Evolutionary conservation across 2,888 invertebrate species (phyloP).

Genomic region (Seladonia tumulorum): DNA sequence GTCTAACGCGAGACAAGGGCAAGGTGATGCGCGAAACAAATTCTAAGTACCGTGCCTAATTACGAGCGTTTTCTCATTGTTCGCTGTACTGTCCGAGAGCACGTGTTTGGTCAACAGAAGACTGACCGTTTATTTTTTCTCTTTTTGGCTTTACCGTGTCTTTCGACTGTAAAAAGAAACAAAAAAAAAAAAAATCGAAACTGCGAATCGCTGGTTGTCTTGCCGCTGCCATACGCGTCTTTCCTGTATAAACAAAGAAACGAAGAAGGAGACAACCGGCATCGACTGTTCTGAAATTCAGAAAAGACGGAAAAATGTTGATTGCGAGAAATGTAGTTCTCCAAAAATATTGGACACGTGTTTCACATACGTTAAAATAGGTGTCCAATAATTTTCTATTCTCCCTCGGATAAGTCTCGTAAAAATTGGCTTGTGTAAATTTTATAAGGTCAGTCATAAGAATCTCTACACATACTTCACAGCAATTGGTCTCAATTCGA

Average conservation of each 20-base stretch:
- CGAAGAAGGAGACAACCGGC: constrained; percentile 20
- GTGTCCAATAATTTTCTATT: neutral
- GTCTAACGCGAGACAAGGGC: constrained; percentile 36
- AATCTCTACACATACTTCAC: neutral
- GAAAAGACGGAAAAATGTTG: neutral
- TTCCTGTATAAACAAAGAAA: constrained; percentile 32
- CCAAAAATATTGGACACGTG: neutral
- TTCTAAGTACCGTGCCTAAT: constrained; percentile 69
- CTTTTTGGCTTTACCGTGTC: constrained; percentile 67
- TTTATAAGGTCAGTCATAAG: neutral
- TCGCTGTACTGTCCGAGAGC: constrained; percentile 60
- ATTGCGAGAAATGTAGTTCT: neutral
- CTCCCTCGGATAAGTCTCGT: neutral
- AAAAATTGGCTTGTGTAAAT: neutral
- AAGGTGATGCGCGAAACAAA: constrained; percentile 47
- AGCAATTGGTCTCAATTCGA: neutral
- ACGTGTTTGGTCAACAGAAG: constrained; percentile 68
- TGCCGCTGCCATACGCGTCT: constrained; percentile 31
- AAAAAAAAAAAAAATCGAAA: neutral
- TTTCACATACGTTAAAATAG: neutral
- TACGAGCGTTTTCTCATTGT: constrained; percentile 51
- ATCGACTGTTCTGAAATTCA: constrained; percentile 4
- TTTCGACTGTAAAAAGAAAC: constrained; percentile 49
- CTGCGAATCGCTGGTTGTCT: constrained; percentile 35
- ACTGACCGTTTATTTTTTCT: constrained; percentile 58